A percentile compares a stretch with the other conserved stretches of the same genome.
Evolutionary conservation across 2,113 vertebrate genomes (phyloP).

Genomic region (Apteryx owenii): DNA sequence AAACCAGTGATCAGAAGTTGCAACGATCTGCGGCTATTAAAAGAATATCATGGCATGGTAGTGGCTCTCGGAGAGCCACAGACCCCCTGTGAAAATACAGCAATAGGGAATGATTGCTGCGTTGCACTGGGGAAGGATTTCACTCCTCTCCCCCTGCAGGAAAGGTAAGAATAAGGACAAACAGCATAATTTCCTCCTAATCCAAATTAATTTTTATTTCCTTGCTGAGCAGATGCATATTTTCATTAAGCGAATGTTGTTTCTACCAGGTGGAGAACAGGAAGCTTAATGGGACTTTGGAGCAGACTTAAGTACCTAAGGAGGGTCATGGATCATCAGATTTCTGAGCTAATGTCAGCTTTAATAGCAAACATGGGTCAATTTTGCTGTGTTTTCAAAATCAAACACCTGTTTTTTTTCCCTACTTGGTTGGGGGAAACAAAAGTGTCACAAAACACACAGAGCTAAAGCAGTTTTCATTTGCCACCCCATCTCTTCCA

Average conservation of each 20-base stretch:
- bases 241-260: conserved; percentile 15
- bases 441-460: background rate
- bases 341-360: background rate
- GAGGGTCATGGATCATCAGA: background rate
- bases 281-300: conserved; percentile 15
- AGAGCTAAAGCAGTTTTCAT: background rate
- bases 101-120: conserved; percentile 49
- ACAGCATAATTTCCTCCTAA: background rate
- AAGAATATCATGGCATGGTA: conserved; percentile 80
- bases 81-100: conserved; percentile 71
- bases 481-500: background rate
- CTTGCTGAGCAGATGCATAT: background rate
- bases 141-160: conserved; percentile 43
- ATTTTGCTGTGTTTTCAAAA: background rate
- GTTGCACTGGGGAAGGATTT: conserved; percentile 59
- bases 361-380: background rate
- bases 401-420: background rate
- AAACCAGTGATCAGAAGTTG: conserved; percentile 76
- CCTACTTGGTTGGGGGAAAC: background rate
- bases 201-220: background rate
- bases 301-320: background rate
- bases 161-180: conserved; percentile 63
- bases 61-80: conserved; percentile 73
- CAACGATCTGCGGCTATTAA: conserved; percentile 81
- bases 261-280: background rate